Evolutionary conservation across 2,888 invertebrate genomes (phyloP).

Genomic region (Polyommatus iphigenia): DNA sequence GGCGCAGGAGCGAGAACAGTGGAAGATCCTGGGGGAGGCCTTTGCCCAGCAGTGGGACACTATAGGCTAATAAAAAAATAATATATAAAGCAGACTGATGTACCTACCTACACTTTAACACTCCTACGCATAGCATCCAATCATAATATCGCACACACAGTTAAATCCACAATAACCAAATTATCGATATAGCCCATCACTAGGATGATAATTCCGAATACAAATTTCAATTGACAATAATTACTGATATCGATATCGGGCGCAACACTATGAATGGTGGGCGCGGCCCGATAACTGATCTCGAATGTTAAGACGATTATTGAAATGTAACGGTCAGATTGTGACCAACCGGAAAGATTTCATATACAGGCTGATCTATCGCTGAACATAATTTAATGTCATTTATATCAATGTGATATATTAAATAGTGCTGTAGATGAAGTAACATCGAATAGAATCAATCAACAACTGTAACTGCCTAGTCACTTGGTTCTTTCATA

Average conservation of each 20-base stretch:
- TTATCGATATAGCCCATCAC: conserved; percentile 8
- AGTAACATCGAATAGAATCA: no score
- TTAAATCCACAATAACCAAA: background rate
- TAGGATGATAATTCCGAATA: background rate
- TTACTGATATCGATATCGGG: conserved; percentile 23
- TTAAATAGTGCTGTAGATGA: no score
- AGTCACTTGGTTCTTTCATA: no score
- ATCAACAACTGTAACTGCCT: no score
- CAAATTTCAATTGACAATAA: conserved; percentile 21
- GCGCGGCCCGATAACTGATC: conserved; percentile 76
- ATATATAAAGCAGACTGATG: no score
- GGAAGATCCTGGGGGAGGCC: no score
- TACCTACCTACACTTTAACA: background rate
- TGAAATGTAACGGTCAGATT: conserved; percentile 81
- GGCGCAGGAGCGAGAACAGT: no score
- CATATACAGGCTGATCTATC: conserved; percentile 51
- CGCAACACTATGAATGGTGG: conserved; percentile 62
- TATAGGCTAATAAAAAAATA: no score
- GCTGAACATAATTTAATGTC: no score
- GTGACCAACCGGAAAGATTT: conserved; percentile 74
- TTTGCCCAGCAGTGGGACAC: no score
- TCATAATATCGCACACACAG: background rate
- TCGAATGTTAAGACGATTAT: conserved; percentile 78
- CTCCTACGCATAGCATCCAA: background rate
- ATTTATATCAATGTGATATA: no score